phyloP scores from a whole-genome alignment of 2,797 vertebrate genomes.

The Distichodus sexfasciatus region DNA sequence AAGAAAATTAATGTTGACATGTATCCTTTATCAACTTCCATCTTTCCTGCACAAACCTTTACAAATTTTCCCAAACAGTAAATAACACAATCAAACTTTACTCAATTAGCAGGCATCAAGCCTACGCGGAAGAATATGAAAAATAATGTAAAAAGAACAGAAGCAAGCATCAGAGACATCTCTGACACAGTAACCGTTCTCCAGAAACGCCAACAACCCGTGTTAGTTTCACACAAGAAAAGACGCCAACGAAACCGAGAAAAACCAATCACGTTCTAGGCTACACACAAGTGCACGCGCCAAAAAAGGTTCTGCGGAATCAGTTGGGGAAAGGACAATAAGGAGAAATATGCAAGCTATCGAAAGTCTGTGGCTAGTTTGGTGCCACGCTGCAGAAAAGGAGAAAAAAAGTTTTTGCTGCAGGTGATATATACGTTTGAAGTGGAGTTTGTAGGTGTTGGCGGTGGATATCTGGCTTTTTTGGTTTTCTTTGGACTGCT shows the following conservation, averaged over 20 bases:
- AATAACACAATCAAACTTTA: too few species aligned
- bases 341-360: not conserved
- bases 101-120: too few species aligned
- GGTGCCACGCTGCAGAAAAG: not conserved
- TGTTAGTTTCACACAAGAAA: constrained; percentile 30
- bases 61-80: too few species aligned
- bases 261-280: constrained; percentile 10
- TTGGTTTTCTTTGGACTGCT: constrained; percentile 62
- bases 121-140: too few species aligned
- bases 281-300: not conserved
- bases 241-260: constrained; percentile 41
- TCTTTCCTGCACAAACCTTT: too few species aligned
- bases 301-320: not conserved
- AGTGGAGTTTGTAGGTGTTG: constrained; percentile 63
- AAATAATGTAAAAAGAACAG: not conserved
- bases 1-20: too few species aligned
- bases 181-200: not conserved
- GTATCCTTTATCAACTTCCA: too few species aligned
- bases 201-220: not conserved
- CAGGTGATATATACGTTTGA: constrained; percentile 33
- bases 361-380: not conserved
- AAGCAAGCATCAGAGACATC: not conserved
- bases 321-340: constrained; percentile 25
- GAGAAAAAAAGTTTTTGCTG: constrained; percentile 5
- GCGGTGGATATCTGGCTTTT: constrained; percentile 52